These are phyloP conservation scores for Brachionus rubens DNA, from an alignment of 1,140 invertebrate genomes.

Conservation along the genomic window DNA sequence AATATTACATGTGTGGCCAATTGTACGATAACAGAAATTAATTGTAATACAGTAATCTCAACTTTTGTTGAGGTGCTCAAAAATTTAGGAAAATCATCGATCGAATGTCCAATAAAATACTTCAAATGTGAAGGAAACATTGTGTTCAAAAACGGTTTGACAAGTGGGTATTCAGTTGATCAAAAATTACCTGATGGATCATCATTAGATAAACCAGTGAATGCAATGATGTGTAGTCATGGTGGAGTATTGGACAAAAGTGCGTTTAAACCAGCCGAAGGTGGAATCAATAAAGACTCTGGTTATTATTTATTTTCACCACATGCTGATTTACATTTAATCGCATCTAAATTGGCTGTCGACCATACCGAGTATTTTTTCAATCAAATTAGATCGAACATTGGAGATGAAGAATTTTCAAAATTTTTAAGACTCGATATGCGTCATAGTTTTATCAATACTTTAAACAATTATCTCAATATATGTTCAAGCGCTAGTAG, in stretches of 20 bases:
- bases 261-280: not conserved
- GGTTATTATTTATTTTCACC: constrained; percentile 27
- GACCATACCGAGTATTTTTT: constrained; percentile 42
- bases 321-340: not conserved
- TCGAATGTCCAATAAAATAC: constrained; percentile 33
- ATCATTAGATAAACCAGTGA: constrained; percentile 11
- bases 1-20: not conserved
- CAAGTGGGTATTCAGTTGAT: constrained; percentile 11
- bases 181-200: not conserved
- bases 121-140: constrained; percentile 21
- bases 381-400: not conserved
- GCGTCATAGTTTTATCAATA: not conserved
- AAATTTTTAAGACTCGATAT: not conserved
- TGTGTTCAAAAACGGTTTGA: not conserved
- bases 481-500: too few relatives aligned
- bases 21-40: not conserved
- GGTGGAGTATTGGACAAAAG: constrained; percentile 12
- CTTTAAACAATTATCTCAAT: too few relatives aligned
- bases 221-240: constrained; percentile 6
- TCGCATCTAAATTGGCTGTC: constrained; percentile 25
- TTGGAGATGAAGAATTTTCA: constrained; percentile 27
- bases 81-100: not conserved
- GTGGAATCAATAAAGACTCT: constrained; percentile 43
- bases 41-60: not conserved
- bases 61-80: not conserved